phyloP scores from a whole-genome alignment of 2,888 invertebrate species.

The Barypeithes pellucidus region DNA sequence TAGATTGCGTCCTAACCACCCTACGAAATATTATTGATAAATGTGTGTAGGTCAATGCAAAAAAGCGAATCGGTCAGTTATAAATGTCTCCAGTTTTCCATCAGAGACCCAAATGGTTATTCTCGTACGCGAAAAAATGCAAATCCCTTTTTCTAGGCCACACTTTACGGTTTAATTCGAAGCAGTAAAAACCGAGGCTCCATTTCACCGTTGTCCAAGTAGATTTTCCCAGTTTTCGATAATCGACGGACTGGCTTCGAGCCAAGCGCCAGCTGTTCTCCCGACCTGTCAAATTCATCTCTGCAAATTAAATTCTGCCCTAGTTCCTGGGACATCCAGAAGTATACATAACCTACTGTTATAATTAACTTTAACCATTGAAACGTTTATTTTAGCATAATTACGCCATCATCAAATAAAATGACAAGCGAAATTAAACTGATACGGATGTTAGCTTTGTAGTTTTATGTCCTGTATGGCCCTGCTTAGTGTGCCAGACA shows the following conservation, averaged over 20 bases:
- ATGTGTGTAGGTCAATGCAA: no score
- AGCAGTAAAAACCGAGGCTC: not conserved
- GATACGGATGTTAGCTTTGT: slow-evolving; percentile 9
- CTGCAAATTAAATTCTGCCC: slow-evolving; percentile 18
- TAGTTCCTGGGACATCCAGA: slow-evolving; percentile 10
- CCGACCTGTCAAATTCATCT: slow-evolving; percentile 18
- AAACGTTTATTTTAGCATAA: slow-evolving; percentile 4
- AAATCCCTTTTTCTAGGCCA: not conserved
- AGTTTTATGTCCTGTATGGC: no score
- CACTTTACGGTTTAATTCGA: not conserved
- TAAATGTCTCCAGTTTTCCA: no score
- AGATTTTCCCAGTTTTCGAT: slow-evolving; percentile 1
- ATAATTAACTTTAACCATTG: slow-evolving; percentile 5
- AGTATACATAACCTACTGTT: slow-evolving; percentile 6
- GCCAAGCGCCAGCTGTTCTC: slow-evolving; percentile 26
- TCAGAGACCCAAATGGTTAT: no score
- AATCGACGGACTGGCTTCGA: slow-evolving; percentile 7
- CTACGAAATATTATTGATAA: no score
- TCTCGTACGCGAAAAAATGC: not conserved
- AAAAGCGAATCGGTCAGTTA: no score
- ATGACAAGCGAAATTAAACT: slow-evolving; percentile 7
- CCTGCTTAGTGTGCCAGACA: not conserved
- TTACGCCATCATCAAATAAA: not conserved
- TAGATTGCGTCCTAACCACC: no score
- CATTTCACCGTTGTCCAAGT: not conserved